Percentiles rank a stretch among this genome's conserved stretches.
Evolutionary conservation across 1,140 invertebrate genomes (phyloP).

Genomic region (Pollicipes pollicipes): DNA sequence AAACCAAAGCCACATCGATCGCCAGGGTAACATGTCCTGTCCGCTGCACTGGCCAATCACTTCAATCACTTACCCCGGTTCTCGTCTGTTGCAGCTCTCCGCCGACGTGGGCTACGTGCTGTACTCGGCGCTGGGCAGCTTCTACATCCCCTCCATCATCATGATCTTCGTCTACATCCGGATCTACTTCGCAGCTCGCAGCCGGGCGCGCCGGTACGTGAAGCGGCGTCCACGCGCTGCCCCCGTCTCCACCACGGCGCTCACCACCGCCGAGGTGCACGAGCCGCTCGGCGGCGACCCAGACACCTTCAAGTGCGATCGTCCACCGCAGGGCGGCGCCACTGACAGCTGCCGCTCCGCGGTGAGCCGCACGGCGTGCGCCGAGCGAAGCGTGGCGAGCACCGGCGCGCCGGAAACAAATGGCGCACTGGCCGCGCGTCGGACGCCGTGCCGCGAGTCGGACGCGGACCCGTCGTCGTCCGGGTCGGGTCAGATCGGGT

Average conservation of each 20-base stretch:
- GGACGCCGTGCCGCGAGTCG: no score
- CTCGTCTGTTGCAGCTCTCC: slow-evolving; percentile 59
- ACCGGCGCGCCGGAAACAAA: no score
- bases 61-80: no score
- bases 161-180: slow-evolving; percentile 98
- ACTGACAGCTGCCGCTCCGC: background rate
- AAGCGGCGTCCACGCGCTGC: slow-evolving; percentile 6
- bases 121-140: slow-evolving; percentile 92
- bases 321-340: background rate
- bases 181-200: slow-evolving; percentile 80
- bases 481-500: slow-evolving; percentile 78
- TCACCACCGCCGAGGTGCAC: slow-evolving; percentile 14
- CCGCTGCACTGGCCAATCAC: no score
- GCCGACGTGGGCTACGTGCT: slow-evolving; percentile 93
- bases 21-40: no score
- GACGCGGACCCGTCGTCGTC: slow-evolving; percentile 80
- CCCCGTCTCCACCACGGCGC: background rate
- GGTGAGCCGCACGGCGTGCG: no score
- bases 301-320: background rate
- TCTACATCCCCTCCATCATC: slow-evolving; percentile 95
- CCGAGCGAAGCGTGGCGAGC: no score
- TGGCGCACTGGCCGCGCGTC: no score
- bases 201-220: slow-evolving; percentile 16
- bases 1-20: no score
- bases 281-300: slow-evolving; percentile 8